Conservation (phyloP, 2,113 vertebrate species). For the Onychostoma macrolepis region DNA sequence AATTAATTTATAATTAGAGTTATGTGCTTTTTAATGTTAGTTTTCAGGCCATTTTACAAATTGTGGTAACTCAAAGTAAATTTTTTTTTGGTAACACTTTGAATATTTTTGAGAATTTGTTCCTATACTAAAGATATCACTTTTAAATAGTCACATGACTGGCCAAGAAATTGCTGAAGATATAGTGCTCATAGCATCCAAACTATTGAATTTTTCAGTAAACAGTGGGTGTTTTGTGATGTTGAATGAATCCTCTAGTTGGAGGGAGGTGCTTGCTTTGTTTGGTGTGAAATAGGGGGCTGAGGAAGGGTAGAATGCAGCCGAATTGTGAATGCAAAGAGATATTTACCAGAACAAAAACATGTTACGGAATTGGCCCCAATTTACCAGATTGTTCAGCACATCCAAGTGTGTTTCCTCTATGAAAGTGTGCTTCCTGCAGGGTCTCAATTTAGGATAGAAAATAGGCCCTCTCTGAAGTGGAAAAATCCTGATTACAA, state of each 20-base stretch:
- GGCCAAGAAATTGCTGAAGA: background rate
- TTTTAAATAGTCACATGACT: no score
- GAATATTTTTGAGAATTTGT: background rate
- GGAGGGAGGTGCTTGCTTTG: conserved; percentile 18
- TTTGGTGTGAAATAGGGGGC: conserved; percentile 28
- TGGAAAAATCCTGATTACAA: conserved; percentile 28
- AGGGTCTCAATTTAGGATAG: background rate
- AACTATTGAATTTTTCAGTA: background rate
- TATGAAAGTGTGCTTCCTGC: conserved; percentile 8
- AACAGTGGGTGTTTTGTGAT: conserved; percentile 1
- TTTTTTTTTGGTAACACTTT: background rate
- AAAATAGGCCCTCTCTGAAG: background rate
- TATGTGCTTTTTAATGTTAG: background rate
- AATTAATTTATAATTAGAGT: background rate
- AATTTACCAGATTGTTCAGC: conserved; percentile 1
- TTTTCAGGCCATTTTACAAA: background rate
- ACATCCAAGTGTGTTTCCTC: conserved; percentile 11
- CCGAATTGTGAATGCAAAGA: conserved; percentile 24
- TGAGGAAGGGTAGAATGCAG: background rate
- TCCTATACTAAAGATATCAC: no score
- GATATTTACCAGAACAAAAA: conserved; percentile 11
- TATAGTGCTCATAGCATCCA: background rate
- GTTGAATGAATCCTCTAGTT: background rate
- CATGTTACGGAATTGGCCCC: conserved; percentile 14
- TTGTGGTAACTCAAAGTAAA: background rate